Evolutionary conservation across 2,888 invertebrate species (phyloP).

Genomic region (Gandaritis pyraliata): DNA sequence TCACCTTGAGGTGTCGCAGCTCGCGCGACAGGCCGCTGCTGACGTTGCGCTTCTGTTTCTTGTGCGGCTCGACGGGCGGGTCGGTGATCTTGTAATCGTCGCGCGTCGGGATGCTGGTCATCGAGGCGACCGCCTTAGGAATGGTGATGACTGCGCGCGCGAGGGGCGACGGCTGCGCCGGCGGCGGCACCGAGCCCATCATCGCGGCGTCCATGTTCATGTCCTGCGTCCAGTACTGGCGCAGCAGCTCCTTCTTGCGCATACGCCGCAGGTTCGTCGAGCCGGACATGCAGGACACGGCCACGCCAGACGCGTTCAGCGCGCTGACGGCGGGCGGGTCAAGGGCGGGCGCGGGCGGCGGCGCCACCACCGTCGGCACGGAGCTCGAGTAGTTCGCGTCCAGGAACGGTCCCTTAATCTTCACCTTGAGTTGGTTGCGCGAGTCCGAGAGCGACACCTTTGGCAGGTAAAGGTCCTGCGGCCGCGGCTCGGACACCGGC

Average conservation of each 20-base stretch:
- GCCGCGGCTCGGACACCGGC: constrained; percentile 56
- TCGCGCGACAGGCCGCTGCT: constrained; percentile 84
- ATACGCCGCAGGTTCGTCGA: constrained; percentile 92
- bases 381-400: constrained; percentile 89
- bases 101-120: constrained; percentile 93
- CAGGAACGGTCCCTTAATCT: constrained; percentile 94
- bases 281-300: constrained; percentile 77
- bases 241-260: constrained; percentile 94
- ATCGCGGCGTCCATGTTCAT: constrained; percentile 90
- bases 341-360: constrained; percentile 66
- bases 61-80: constrained; percentile 86
- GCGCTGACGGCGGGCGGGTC: constrained; percentile 67
- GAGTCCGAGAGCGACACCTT: constrained; percentile 92
- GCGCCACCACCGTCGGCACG: constrained; percentile 83
- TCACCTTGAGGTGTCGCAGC: constrained; percentile 86
- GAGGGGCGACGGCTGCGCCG: constrained; percentile 85
- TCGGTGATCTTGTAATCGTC: constrained; percentile 91
- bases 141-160: constrained; percentile 91
- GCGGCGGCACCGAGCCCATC: constrained; percentile 80
- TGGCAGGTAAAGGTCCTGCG: constrained; percentile 59
- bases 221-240: constrained; percentile 92
- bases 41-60: constrained; percentile 86
- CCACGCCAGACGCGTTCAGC: constrained; percentile 68
- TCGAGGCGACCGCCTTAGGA: constrained; percentile 95
- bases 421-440: constrained; percentile 93